A percentile compares a stretch with the other conserved stretches of the same genome.
These are phyloP conservation scores for Hemicrepidius hirtus DNA, from an alignment of 2,888 invertebrate genomes.

Conservation along the genomic window DNA sequence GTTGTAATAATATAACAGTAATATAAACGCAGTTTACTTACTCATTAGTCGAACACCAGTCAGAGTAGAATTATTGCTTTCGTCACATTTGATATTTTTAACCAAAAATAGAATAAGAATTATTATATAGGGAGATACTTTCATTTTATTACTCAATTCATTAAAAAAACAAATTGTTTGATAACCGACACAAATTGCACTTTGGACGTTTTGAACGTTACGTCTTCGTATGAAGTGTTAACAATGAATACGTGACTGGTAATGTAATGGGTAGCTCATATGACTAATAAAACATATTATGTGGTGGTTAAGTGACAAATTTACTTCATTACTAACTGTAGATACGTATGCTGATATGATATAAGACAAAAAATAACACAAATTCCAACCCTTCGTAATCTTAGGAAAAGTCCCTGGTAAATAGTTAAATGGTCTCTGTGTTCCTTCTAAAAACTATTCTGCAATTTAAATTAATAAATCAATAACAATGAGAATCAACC, in stretches of 20 bases:
- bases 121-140: background rate
- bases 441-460: no score
- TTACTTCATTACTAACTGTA: background rate
- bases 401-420: no score
- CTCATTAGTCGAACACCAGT: background rate
- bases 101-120: no score
- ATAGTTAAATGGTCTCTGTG: no score
- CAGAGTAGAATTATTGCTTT: background rate
- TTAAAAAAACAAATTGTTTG: background rate
- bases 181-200: background rate
- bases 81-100: background rate
- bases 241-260: background rate
- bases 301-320: background rate
- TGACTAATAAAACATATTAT: background rate
- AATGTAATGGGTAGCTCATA: background rate
- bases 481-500: no score
- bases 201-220: background rate
- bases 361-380: no score
- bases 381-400: no score
- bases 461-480: no score
- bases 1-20: background rate
- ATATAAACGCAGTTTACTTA: background rate
- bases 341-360: no score
- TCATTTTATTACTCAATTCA: background rate
- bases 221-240: background rate